Evolutionary conservation across 2,113 vertebrate genomes (phyloP).

Genomic region (human (Homo sapiens)): GRCh38 chr20:8440001-8440500

Average conservation of each 20-base stretch:
- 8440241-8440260: background rate
- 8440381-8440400: background rate
- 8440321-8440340: background rate
- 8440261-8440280: background rate
- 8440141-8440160: slow-evolving; percentile 3
- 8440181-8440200: slow-evolving; percentile 37
- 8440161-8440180: background rate
- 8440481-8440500: background rate
- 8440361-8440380: background rate
- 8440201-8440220: background rate
- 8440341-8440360: background rate
- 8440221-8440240: background rate
- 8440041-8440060: background rate
- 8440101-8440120: background rate
- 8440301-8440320: background rate
- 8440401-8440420: background rate
- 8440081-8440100: background rate
- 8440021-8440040: slow-evolving; percentile 16
- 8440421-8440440: background rate
- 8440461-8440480: background rate
- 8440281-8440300: background rate
- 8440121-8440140: background rate
- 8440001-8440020: background rate
- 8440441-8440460: background rate
- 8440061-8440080: background rate